A percentile compares a stretch with the other conserved stretches of the same genome.
Conservation (phyloP, 2,113 vertebrate species). For the Pelmatolapia mariae region DNA sequence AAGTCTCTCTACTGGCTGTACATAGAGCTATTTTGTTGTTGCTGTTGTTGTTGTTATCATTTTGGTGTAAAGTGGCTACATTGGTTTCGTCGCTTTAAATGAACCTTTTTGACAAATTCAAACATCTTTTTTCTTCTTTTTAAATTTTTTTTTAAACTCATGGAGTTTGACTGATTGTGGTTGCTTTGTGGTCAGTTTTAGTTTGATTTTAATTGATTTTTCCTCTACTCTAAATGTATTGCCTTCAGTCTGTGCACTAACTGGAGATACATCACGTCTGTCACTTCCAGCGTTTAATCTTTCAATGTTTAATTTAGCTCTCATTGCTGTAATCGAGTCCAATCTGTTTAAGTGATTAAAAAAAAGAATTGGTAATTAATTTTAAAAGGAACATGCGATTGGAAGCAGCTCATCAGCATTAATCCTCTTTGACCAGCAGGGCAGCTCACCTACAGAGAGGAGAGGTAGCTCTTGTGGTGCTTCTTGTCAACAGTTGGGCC, state of each 20-base stretch:
- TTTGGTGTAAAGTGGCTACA: background rate
- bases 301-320: background rate
- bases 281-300: background rate
- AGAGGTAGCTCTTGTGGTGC: background rate
- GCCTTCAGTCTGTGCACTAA: background rate
- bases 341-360: background rate
- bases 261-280: background rate
- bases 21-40: background rate
- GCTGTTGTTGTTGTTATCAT: background rate
- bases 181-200: background rate
- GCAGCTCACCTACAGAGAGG: slow-evolving; percentile 6
- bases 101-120: background rate
- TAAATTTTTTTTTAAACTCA: fast-evolving
- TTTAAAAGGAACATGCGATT: background rate
- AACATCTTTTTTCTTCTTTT: background rate
- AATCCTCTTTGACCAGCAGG: slow-evolving; percentile 23
- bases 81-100: background rate
- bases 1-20: background rate
- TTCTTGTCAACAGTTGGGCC: slow-evolving; percentile 46
- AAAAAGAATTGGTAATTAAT: slow-evolving; percentile 4
- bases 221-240: background rate
- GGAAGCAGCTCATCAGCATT: slow-evolving; percentile 8
- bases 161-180: background rate
- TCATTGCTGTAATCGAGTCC: background rate
- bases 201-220: background rate